These are phyloP conservation scores for Drosophila funebris DNA, from an alignment of 1,140 invertebrate genomes.

Conservation along the genomic window DNA sequence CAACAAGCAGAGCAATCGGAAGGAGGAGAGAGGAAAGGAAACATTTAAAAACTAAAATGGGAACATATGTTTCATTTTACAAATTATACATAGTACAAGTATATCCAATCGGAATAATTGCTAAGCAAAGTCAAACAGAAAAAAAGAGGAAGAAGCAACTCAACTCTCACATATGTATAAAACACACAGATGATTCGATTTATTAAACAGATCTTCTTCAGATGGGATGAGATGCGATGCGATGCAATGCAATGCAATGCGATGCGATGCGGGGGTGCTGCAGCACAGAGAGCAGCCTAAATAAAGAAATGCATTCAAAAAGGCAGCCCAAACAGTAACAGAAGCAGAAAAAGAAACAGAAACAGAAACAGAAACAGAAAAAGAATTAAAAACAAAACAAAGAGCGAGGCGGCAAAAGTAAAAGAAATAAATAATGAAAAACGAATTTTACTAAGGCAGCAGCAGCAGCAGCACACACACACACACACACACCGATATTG, in stretches of 20 bases:
- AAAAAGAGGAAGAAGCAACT: neutral
- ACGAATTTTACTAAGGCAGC: slow-evolving; percentile 70
- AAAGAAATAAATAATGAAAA: slow-evolving; percentile 74
- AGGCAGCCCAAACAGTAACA: slow-evolving; percentile 22
- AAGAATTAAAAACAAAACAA: slow-evolving; percentile 53
- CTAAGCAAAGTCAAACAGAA: slow-evolving; percentile 16
- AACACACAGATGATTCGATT: slow-evolving; percentile 62
- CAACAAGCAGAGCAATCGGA: no score
- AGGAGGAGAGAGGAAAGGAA: slow-evolving; percentile 4
- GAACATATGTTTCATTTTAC: slow-evolving; percentile 77
- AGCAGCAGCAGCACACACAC: slow-evolving; percentile 2
- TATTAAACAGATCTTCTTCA: slow-evolving; percentile 63
- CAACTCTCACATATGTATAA: neutral
- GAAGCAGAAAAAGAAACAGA: no score
- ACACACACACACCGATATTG: neutral
- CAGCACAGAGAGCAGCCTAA: slow-evolving; percentile 55
- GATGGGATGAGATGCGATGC: neutral
- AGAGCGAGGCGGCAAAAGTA: slow-evolving; percentile 44
- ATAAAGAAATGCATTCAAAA: slow-evolving; percentile 79
- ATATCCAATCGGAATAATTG: slow-evolving; percentile 78
- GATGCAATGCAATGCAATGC: neutral
- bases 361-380: no score
- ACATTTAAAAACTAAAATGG: slow-evolving; percentile 72
- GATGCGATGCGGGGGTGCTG: slow-evolving; percentile 62
- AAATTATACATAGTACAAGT: slow-evolving; percentile 57